Percentiles rank a stretch among this genome's conserved stretches.
Evolutionary conservation across 2,888 invertebrate genomes (phyloP).

Genomic region (Liodrosophila aerea): DNA sequence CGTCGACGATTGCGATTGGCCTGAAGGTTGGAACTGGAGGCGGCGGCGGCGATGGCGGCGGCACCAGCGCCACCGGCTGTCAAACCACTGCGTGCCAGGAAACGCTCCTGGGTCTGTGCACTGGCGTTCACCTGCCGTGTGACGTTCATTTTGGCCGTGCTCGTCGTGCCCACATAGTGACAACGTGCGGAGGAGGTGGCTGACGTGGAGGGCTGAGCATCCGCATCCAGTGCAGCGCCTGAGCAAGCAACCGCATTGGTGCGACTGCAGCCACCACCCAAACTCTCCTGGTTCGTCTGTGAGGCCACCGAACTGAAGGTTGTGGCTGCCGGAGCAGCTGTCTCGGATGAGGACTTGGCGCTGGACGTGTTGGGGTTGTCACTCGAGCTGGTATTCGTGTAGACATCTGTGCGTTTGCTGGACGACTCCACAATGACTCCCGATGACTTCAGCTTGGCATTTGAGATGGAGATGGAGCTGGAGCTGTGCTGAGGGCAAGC

Average conservation of each 20-base stretch:
- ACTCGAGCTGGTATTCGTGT: slow-evolving; percentile 80
- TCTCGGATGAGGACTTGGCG: slow-evolving; percentile 8
- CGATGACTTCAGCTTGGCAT: slow-evolving; percentile 32
- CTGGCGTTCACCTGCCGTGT: slow-evolving; percentile 79
- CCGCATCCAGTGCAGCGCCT: slow-evolving; percentile 52
- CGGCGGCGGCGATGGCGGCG: neutral
- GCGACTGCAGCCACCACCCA: slow-evolving; percentile 76
- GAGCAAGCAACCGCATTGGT: slow-evolving; percentile 48
- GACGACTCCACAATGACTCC: slow-evolving; percentile 58
- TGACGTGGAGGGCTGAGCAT: slow-evolving; percentile 80
- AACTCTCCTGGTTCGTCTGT: slow-evolving; percentile 59
- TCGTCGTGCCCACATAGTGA: slow-evolving; percentile 75
- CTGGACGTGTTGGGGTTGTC: slow-evolving; percentile 66
- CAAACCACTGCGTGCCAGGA: slow-evolving; percentile 54
- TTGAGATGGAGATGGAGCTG: slow-evolving; percentile 14
- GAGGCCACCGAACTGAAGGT: slow-evolving; percentile 58
- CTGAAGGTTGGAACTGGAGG: neutral
- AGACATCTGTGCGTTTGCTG: slow-evolving; percentile 63
- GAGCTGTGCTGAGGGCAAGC: slow-evolving; percentile 43
- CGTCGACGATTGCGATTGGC: slow-evolving; percentile 30
- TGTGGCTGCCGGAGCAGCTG: slow-evolving; percentile 26
- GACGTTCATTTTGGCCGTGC: slow-evolving; percentile 42
- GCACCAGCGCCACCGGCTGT: slow-evolving; percentile 3
- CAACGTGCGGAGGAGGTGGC: slow-evolving; percentile 67
- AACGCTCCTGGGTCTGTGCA: slow-evolving; percentile 79